These are phyloP conservation scores for Quadriops clusia DNA, from an alignment of 2,888 invertebrate species.

Conservation along the genomic window DNA sequence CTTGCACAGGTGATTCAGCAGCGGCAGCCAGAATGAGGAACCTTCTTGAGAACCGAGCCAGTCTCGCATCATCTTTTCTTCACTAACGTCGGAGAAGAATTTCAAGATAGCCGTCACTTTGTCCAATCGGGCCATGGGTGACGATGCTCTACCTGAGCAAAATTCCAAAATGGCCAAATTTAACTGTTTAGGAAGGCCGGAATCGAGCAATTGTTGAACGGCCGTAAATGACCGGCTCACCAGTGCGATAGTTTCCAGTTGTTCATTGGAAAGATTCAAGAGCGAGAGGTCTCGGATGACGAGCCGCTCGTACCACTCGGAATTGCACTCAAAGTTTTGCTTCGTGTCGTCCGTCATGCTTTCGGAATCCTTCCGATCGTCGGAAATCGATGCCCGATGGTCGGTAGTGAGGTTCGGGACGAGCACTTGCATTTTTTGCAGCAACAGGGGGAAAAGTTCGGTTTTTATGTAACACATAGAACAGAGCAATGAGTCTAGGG, in stretches of 20 bases:
- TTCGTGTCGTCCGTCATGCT: constrained; percentile 63
- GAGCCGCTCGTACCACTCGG: constrained; percentile 47
- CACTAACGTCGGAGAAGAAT: constrained; percentile 71
- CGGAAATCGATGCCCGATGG: constrained; percentile 44
- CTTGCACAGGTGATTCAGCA: constrained; percentile 61
- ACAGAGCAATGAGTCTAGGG: constrained; percentile 77
- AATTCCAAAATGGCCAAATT: constrained; percentile 48
- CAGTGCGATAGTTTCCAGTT: constrained; percentile 64
- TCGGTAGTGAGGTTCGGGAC: constrained; percentile 41
- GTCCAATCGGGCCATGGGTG: constrained; percentile 44
- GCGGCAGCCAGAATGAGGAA: constrained; percentile 73
- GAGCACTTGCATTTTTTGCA: constrained; percentile 60
- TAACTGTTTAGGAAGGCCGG: constrained; percentile 55
- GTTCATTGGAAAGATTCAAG: constrained; percentile 47
- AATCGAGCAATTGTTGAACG: constrained; percentile 63
- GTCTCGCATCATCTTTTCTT: constrained; percentile 70
- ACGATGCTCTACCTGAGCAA: constrained; percentile 20
- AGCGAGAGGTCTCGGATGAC: constrained; percentile 44
- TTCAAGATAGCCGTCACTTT: constrained; percentile 58
- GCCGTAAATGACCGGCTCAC: constrained; percentile 73
- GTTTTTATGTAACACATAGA: constrained; percentile 77
- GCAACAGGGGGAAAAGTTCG: constrained; percentile 58
- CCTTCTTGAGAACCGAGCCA: constrained; percentile 77
- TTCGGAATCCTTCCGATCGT: constrained; percentile 44
- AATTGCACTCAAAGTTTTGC: constrained; percentile 36